Conservation (phyloP, 1,140 invertebrate species). For the Brachionus rubens region DNA sequence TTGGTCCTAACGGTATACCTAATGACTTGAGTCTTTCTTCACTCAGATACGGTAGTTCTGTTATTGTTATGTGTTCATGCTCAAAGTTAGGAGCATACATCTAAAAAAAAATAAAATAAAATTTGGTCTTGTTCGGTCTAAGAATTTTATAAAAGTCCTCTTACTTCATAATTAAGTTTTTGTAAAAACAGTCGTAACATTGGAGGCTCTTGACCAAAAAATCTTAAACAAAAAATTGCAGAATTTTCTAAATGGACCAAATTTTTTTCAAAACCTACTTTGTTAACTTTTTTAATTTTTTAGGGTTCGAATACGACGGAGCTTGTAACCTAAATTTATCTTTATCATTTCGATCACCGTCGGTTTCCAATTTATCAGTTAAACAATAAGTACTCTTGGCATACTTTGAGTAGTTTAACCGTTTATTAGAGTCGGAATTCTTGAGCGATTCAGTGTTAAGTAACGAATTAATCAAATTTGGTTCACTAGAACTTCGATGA, state of each 20-base stretch:
- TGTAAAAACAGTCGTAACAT: constrained; percentile 81
- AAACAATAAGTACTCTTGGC: constrained; percentile 15
- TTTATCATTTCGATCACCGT: not conserved
- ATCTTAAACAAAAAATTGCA: constrained; percentile 65
- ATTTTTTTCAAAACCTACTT: constrained; percentile 54
- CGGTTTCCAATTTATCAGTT: not conserved
- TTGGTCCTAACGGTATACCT: constrained; percentile 80
- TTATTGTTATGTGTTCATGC: constrained; percentile 81
- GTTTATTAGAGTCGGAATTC: not conserved
- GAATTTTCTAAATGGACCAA: not conserved
- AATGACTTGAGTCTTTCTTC: constrained; percentile 83
- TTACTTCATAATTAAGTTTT: constrained; percentile 87
- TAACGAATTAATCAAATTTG: constrained; percentile 12
- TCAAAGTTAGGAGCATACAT: constrained; percentile 85
- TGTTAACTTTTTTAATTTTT: constrained; percentile 60
- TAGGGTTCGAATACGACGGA: constrained; percentile 69
- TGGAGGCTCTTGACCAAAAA: constrained; percentile 88
- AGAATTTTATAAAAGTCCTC: not conserved
- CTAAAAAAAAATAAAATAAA: constrained; percentile 55
- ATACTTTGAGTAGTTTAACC: not conserved
- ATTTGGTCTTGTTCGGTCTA: not conserved
- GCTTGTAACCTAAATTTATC: constrained; percentile 58
- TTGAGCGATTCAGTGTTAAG: not conserved
- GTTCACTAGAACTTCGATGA: constrained; percentile 47
- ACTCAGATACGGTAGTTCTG: constrained; percentile 83